Base-by-base conservation (phyloP, 2,888 invertebrate species). In the Drosophila merina region DNA sequence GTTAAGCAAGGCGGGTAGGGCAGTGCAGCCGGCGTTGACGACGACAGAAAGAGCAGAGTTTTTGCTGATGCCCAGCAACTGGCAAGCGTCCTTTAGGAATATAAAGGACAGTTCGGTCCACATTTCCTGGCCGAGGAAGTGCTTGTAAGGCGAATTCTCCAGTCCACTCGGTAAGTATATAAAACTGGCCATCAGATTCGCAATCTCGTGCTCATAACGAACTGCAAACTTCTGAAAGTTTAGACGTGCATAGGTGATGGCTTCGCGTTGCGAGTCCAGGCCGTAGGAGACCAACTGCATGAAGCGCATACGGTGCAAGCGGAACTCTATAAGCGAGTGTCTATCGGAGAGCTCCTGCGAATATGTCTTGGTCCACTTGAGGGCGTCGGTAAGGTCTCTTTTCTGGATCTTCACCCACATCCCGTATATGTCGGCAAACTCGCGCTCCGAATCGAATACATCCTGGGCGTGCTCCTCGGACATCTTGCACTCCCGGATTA, bases 1-100 rank as follows among this genome's bases (percentile, higher is more conserved):
- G 92, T 98, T 98, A 69, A 99, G 94, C 68, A 99, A 93, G 44
- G 98, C 98, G 14, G 99, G 99, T 83, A 99, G 93, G 49, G 99
- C 98, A 33, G 95, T 95, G 88, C 97, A 97, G 49, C 99, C 99
- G 28, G 98, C 98, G 90, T 96, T 95, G 77, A 98, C 95, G 75
- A 97, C 97, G 78, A 98, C 97, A 67, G 97, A 96, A 58, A 99
- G 93, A 28, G 98, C 97, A 85, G 97, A 97, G 87, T 97, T 96
- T 52, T 96, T 95, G 85, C 96, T 98, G 78, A 99, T 94, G 0
- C 98, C 97, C 75, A 98, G 93, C 60, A 98, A 93, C 62, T 96
- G 94, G 92, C 99, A 99, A 12, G 99, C 97, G 92, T 99, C 99
- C 84, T 96, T 94, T 30, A 97, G 95, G 91, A 99, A 99, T 75